Conservation (phyloP, 2,888 invertebrate genomes). For the Colletes collaris region DNA sequence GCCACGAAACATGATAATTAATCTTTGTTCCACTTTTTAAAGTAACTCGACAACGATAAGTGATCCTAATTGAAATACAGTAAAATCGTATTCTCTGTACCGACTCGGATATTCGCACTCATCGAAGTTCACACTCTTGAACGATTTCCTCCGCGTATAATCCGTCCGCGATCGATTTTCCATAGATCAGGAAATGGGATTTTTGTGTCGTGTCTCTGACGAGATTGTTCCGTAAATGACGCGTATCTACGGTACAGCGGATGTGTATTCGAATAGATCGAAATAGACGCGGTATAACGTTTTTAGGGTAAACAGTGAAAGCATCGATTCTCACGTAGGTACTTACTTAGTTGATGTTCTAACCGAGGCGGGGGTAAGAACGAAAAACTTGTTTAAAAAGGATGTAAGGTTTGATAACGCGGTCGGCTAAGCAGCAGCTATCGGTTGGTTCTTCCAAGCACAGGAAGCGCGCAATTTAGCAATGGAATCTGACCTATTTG, state of each 20-base stretch:
- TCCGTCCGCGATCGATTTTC: too few relatives aligned
- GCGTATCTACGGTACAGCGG: too few relatives aligned
- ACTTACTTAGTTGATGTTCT: too few relatives aligned
- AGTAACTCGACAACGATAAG: not conserved
- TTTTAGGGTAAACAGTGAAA: too few relatives aligned
- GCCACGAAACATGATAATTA: conserved; percentile 5
- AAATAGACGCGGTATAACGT: too few relatives aligned
- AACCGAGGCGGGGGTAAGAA: too few relatives aligned
- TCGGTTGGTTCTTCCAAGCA: conserved; percentile 29
- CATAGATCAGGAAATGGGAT: too few relatives aligned
- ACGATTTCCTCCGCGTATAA: not conserved
- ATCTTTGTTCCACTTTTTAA: conserved; percentile 8
- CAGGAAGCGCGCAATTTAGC: conserved; percentile 65
- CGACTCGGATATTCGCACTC: not conserved
- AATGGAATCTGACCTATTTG: conserved; percentile 62
- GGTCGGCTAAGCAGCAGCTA: conserved; percentile 37
- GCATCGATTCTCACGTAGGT: too few relatives aligned
- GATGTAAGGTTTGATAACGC: too few relatives aligned
- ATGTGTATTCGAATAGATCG: too few relatives aligned
- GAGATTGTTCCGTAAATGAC: too few relatives aligned
- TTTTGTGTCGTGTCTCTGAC: too few relatives aligned
- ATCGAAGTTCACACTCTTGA: not conserved
- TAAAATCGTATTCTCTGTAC: not conserved
- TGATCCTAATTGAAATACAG: conserved; percentile 30
- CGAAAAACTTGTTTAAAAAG: not conserved